Base-by-base conservation (phyloP, 2,113 vertebrate species). In the Jaculus jaculus region DNA sequence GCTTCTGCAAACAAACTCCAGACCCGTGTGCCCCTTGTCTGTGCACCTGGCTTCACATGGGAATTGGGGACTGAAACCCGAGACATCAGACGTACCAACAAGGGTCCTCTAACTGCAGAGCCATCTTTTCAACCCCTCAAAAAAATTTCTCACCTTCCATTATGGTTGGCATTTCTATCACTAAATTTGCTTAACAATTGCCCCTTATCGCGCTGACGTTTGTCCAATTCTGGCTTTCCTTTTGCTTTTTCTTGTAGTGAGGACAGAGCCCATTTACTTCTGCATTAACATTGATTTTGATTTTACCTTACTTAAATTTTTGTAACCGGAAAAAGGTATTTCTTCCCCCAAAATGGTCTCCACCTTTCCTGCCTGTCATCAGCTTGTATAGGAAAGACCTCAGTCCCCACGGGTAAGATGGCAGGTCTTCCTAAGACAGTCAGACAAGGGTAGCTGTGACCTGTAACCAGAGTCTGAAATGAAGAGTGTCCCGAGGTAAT, bases 231-330 rank as follows among this genome's bases (percentile, higher is more conserved):
- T 84, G 51, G 21, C 3, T 30, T 34, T 9, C 37, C 2, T 73
- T 84, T 81, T 81, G 37, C 16, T 68, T 81, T 80, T 32, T 16
- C 16, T 75, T 82, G 79, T 9, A 72, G 2, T 80, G 78, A 84
- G 84, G 84, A 75, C 3, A 32, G 20, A 20, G 26, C 74, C 7
- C 8, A 84, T 24, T 72, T 8, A 21, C 58, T 84, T 77, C 28
- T 58, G 90, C 80, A 72, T 68, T 69, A 63, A 63, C 9, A 54
- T 54, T 39, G 21, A 24, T 87, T 24, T 73, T 20, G 82, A 30
- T 74, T 83, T 86, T 91, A 87, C 90, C 78, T 86, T 91, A 87
- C 90, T 81, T 17, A 60, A 74, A 87, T 73, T 54, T 34, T 54
- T 72, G 54, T 72, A 84, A 23, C 20, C 30, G 39, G 60, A 77